Evolutionary conservation across 2,113 vertebrate genomes (phyloP).

Genomic region (Pseudorasbora parva): DNA sequence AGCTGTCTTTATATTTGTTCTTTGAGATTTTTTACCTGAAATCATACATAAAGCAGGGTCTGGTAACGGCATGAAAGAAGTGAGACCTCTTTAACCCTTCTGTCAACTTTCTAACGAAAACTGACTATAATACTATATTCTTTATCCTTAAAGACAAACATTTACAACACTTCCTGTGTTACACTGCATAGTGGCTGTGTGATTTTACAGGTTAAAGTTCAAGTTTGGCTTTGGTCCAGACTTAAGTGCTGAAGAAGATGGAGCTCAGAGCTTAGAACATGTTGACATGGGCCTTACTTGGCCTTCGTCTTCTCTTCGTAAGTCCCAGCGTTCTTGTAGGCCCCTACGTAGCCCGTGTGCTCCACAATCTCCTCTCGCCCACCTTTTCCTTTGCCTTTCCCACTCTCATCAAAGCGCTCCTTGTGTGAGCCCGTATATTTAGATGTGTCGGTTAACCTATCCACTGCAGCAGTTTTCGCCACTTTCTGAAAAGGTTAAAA

Average conservation of each 20-base stretch:
- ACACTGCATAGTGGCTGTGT: conserved; percentile 24
- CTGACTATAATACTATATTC: conserved; percentile 27
- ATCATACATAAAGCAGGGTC: background rate
- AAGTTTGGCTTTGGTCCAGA: conserved; percentile 67
- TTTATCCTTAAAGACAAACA: conserved; percentile 10
- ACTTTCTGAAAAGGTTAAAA: conserved; percentile 81
- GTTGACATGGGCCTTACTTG: conserved; percentile 61
- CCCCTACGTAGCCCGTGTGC: conserved; percentile 88
- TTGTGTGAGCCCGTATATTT: conserved; percentile 95
- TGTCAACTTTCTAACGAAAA: conserved; percentile 9
- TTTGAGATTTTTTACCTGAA: conserved; percentile 16
- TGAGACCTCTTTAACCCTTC: background rate
- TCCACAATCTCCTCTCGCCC: conserved; percentile 91
- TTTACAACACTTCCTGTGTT: conserved; percentile 49
- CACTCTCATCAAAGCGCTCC: conserved; percentile 89
- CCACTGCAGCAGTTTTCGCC: conserved; percentile 82
- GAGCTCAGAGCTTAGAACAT: conserved; percentile 15
- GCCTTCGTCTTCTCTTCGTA: conserved; percentile 87
- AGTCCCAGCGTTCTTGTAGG: conserved; percentile 91
- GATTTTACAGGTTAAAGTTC: conserved; percentile 41
- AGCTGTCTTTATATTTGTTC: background rate
- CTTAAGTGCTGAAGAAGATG: conserved; percentile 56
- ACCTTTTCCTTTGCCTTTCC: conserved; percentile 87
- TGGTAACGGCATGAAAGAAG: background rate
- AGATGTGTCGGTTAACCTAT: conserved; percentile 89